Conservation (phyloP, 2,888 invertebrate genomes). For the Camptogramma bilineatum region DNA sequence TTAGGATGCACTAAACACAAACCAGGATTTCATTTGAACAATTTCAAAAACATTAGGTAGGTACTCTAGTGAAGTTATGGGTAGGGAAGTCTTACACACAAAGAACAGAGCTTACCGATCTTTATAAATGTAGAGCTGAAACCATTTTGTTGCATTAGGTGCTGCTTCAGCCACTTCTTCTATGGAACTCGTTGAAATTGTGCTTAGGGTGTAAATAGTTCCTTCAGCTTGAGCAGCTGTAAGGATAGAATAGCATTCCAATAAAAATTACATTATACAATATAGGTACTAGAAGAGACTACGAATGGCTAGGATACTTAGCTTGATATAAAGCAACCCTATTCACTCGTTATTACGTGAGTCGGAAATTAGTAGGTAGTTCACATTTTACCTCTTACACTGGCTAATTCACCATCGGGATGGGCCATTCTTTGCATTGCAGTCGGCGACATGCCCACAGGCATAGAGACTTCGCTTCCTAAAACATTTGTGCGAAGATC, state of each 20-base stretch:
- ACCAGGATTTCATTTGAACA: too few species aligned
- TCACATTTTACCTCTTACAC: slow-evolving; percentile 87
- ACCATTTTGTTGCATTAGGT: slow-evolving; percentile 93
- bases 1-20: background rate
- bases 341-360: background rate
- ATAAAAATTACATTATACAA: background rate
- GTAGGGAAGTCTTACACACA: too few species aligned
- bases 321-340: background rate
- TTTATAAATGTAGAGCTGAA: slow-evolving; percentile 95
- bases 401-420: slow-evolving; percentile 94
- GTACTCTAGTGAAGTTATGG: too few species aligned
- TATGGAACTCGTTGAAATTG: slow-evolving; percentile 93
- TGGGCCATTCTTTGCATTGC: slow-evolving; percentile 97
- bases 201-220: slow-evolving; percentile 93
- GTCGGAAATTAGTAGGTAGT: background rate
- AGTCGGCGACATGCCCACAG: slow-evolving; percentile 93
- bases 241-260: background rate
- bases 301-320: too few species aligned
- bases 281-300: background rate
- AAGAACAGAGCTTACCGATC: slow-evolving; percentile 85
- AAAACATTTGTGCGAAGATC: slow-evolving; percentile 87
- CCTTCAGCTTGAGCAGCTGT: slow-evolving; percentile 91
- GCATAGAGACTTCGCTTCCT: slow-evolving; percentile 88
- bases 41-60: too few species aligned
- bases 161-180: slow-evolving; percentile 94